phyloP scores from a whole-genome alignment of 2,888 invertebrate genomes.

The Drosophila vallismaia region DNA sequence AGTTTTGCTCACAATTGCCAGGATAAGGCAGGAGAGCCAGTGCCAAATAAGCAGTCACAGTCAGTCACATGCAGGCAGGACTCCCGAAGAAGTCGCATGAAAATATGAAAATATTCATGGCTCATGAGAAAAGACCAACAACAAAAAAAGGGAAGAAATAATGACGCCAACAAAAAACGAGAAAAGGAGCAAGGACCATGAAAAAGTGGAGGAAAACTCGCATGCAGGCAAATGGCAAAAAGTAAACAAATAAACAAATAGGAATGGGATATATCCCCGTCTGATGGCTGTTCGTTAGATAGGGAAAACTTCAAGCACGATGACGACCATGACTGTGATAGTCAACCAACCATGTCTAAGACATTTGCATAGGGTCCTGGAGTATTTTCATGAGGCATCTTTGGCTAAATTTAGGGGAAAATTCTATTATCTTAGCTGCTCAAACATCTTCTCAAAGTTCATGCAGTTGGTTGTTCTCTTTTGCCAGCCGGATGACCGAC shows the following conservation, averaged over 20 bases:
- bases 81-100: slow-evolving; percentile 42
- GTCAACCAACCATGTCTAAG: slow-evolving; percentile 52
- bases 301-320: slow-evolving; percentile 25
- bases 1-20: slow-evolving; percentile 71
- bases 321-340: slow-evolving; percentile 19
- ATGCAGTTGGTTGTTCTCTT: slow-evolving; percentile 19
- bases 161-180: slow-evolving; percentile 22
- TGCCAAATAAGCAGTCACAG: slow-evolving; percentile 38
- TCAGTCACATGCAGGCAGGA: slow-evolving; percentile 48
- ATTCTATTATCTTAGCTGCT: slow-evolving; percentile 76
- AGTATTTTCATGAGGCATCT: slow-evolving; percentile 44
- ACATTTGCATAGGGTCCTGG: slow-evolving; percentile 61
- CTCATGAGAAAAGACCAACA: slow-evolving; percentile 18
- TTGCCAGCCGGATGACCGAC: slow-evolving; percentile 14
- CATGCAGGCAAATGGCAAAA: slow-evolving; percentile 71
- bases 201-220: slow-evolving; percentile 48
- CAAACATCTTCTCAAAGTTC: slow-evolving; percentile 31
- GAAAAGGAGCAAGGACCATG: slow-evolving; percentile 36
- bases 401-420: slow-evolving; percentile 73
- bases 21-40: slow-evolving; percentile 49
- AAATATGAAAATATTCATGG: slow-evolving; percentile 77
- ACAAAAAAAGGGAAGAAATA: slow-evolving; percentile 9
- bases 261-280: slow-evolving; percentile 17
- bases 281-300: slow-evolving; percentile 49
- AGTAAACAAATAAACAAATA: slow-evolving; percentile 76